Percentiles rank a stretch among this genome's conserved stretches.
These are phyloP conservation scores for Harmothoe impar DNA, from an alignment of 2,888 invertebrate species.

Conservation along the genomic window DNA sequence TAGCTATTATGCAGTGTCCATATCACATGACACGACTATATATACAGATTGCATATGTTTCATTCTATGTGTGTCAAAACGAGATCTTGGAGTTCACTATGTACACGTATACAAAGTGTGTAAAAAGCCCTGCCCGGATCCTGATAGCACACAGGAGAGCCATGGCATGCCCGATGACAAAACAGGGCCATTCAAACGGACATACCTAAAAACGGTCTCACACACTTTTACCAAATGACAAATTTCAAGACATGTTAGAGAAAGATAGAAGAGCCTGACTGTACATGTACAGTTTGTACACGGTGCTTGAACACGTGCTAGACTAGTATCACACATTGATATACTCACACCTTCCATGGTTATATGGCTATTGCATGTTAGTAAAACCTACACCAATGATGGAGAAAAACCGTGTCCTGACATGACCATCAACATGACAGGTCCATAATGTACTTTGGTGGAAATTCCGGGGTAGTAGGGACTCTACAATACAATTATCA, in stretches of 20 bases:
- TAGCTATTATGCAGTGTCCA: background rate
- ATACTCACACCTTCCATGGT: too few relatives aligned
- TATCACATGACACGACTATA: conserved; percentile 37
- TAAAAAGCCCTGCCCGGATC: background rate
- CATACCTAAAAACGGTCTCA: background rate
- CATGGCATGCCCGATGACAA: background rate
- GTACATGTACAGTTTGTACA: background rate
- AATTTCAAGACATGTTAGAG: background rate
- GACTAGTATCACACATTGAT: background rate
- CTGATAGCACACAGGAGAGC: background rate
- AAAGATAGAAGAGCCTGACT: background rate
- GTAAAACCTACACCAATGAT: too few relatives aligned
- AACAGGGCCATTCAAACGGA: background rate
- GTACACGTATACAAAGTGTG: background rate
- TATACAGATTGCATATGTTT: conserved; percentile 43
- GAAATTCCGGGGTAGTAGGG: too few relatives aligned
- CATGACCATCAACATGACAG: too few relatives aligned
- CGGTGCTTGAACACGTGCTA: background rate
- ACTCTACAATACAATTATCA: too few relatives aligned
- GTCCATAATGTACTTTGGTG: too few relatives aligned
- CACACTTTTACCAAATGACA: background rate
- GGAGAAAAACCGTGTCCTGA: too few relatives aligned
- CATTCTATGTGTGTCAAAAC: background rate
- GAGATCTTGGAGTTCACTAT: background rate
- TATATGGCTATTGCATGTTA: too few relatives aligned